Conservation (phyloP, 2,888 invertebrate genomes). For the Drosophila nigricruria region DNA sequence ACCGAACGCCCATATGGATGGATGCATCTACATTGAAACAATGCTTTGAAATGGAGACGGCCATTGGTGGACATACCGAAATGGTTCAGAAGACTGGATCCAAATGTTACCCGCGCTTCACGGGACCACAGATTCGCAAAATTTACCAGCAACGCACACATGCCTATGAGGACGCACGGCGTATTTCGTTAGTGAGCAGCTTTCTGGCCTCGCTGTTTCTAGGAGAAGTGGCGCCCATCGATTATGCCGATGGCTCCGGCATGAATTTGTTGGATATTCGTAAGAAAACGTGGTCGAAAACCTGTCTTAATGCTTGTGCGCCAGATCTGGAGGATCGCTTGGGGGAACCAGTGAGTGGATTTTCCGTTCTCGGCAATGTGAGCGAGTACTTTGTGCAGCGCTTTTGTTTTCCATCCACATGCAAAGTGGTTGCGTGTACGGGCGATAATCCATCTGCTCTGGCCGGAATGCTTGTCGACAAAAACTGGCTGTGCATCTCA, state of each 20-base stretch:
- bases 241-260: slow-evolving; percentile 96
- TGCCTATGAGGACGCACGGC: slow-evolving; percentile 91
- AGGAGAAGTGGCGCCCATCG: slow-evolving; percentile 95
- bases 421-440: slow-evolving; percentile 94
- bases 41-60: slow-evolving; percentile 89
- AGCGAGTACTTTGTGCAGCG: slow-evolving; percentile 93
- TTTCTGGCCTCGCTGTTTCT: slow-evolving; percentile 95
- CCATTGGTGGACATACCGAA: slow-evolving; percentile 88
- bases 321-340: slow-evolving; percentile 91
- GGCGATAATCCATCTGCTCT: slow-evolving; percentile 97
- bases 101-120: slow-evolving; percentile 88
- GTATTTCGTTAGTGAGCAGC: slow-evolving; percentile 97
- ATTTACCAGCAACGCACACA: slow-evolving; percentile 90
- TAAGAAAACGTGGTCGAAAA: slow-evolving; percentile 90
- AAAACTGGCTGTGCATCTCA: slow-evolving; percentile 94
- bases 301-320: slow-evolving; percentile 91
- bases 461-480: slow-evolving; percentile 92
- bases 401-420: slow-evolving; percentile 93
- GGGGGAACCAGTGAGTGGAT: slow-evolving; percentile 90
- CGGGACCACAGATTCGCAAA: slow-evolving; percentile 97
- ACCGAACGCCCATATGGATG: slow-evolving; percentile 98
- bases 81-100: slow-evolving; percentile 85
- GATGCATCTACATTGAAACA: slow-evolving; percentile 88
- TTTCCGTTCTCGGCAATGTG: slow-evolving; percentile 90
- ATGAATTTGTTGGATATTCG: slow-evolving; percentile 97